Base-by-base conservation (phyloP, 2,797 vertebrate genomes). In the Tympanoctomys barrerae region DNA sequence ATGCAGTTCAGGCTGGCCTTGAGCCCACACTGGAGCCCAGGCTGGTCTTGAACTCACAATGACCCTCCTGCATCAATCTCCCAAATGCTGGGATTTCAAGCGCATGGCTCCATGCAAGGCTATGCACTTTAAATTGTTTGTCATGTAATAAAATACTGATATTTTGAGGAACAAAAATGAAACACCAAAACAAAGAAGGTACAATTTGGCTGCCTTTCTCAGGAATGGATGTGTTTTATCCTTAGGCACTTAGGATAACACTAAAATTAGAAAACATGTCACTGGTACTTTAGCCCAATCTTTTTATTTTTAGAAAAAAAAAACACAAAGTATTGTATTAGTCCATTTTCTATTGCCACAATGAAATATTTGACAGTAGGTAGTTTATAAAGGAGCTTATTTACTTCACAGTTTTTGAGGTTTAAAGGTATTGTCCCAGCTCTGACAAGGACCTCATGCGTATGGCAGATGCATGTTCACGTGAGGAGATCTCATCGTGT, bases 181-280 rank as follows among this genome's bases (percentile, higher is more conserved):
- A 88, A 71, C 6, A 64, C 7, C 79, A n/a, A 94, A 73, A n/a
- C 10, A 82, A 70, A 85, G 36, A n/a, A 68, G 26, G 2, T 79
- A 2, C 5, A 42, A 28, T 94, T 26, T 77, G 18, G 22, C 24
- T 24, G 16, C 7, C 4, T 26, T 4, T 90, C 10, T 22, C 11
- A 73, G n/a, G 39, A 77, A 71, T 46, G 18, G 42, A 26, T 61
- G 33, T 4, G 11, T 13, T 80, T 28, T 64, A 22, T 81, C 21
- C 90, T 87, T 62, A 95, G 2, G 7, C 64, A 18, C 91, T 87
- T 62, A 94, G 2, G 7, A 70, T 49, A 52, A 59, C 6, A 94
- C 39, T 24, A 93, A 49, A 91, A 91, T 26, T 94, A 26, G 28
- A 94, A 81, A 28, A 71, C 4, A 39, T 90, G 79, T 54, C 73